phyloP scores from a whole-genome alignment of 2,113 vertebrate species.

The Sceloporus undulatus region DNA sequence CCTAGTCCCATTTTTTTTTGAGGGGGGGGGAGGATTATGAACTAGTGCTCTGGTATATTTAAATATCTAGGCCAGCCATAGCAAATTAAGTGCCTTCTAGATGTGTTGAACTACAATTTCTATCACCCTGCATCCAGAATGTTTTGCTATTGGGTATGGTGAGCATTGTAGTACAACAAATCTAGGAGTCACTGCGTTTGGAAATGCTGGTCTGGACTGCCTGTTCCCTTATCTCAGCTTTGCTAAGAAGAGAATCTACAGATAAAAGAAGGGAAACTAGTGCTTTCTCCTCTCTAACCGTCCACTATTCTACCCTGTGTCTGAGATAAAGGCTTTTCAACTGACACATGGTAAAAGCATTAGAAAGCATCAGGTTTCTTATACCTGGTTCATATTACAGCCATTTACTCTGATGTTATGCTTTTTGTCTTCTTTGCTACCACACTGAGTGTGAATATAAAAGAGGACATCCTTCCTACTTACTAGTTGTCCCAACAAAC shows the following conservation, averaged over 20 bases:
- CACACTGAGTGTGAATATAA: not conserved
- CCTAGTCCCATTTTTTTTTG: not conserved
- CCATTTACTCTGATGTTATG: not conserved
- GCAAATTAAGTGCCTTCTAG: not conserved
- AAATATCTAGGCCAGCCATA: not conserved
- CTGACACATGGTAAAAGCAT: not conserved
- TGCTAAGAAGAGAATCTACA: not conserved
- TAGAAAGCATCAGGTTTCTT: not conserved
- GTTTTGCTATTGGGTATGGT: not conserved
- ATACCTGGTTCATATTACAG: not conserved
- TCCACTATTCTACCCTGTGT: not conserved
- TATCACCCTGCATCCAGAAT: not conserved
- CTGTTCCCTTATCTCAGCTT: not conserved
- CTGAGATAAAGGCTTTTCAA: no score
- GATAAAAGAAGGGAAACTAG: not conserved
- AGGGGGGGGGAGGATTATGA: no score
- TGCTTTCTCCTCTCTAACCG: not conserved
- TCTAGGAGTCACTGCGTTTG: no score
- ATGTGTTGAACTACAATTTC: not conserved
- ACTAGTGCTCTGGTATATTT: no score
- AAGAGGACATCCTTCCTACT: not conserved
- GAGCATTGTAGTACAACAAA: no score
- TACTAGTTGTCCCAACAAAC: not conserved
- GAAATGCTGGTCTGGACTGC: not conserved
- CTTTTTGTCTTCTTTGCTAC: not conserved